Evolutionary conservation across 1,140 invertebrate genomes (phyloP), one percentile per base, ranked within the genome.

Genomic region (Drosophila melanica): DNA sequence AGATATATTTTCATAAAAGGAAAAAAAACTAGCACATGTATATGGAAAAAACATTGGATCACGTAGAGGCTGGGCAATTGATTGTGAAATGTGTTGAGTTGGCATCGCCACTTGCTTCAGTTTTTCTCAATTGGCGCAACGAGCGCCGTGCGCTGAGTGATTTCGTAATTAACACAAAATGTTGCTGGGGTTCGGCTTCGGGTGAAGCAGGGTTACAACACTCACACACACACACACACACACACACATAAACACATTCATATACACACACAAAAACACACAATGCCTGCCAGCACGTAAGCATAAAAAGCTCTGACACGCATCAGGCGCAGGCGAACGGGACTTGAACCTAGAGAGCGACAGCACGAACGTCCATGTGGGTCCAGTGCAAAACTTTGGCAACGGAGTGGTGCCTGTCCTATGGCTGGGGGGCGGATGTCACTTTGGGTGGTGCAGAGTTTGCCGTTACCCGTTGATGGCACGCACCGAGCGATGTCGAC

Each of bases 101-200:
- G 70, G 64, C 64, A 67, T 39, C 48, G 63, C 45, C 63, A 67
- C 30, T 58, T 67, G 70, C 35, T 16, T 39, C 54, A 50, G 60
- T 64, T 35, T 71, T 57, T 33, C 62, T 72, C 64, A 51, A 72
- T 53, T 62, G 37, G 45, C 12, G 37, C 14, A 41, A 18, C 50
- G 63, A 48, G 53, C 9, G 14, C 53, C 72, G 64, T 58, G 50
- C 75, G 55, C 79, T 81, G 77, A 86, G 79, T 79, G 79, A 89
- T 86, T 86, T 86, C 68, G 82, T 86, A 87, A 87, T 87, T 87
- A 87, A 89, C 82, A 81, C 81, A 89, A 82, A 80, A 71, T 68
- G 79, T 81, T 75, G 47, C 47, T 55, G 39, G 33, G 39, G 10
- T 10, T 12, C 18, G 20, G 20, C 20, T 20, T 20, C 20, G 20